Percentiles rank a stretch among this genome's conserved stretches.
These are phyloP conservation scores for Thomomys bottae DNA, from an alignment of 2,113 vertebrate genomes.

Conservation along the genomic window DNA sequence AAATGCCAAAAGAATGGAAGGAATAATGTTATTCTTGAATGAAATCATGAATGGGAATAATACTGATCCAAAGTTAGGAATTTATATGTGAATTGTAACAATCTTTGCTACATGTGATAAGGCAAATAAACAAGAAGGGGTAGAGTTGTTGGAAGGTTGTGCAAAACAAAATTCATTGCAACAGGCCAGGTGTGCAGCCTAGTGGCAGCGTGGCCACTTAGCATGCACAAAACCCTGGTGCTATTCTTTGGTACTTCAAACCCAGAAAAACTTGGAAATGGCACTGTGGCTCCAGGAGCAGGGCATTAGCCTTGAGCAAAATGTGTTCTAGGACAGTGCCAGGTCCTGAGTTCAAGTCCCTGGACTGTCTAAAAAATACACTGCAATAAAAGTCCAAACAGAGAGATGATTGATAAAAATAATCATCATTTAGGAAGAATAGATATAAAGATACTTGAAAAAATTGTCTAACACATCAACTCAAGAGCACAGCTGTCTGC, in stretches of 20 bases:
- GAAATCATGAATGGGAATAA: slow-evolving; percentile 21
- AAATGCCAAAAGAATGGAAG: slow-evolving; percentile 14
- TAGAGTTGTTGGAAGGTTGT: not conserved
- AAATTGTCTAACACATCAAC: slow-evolving; percentile 19
- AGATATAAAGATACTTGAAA: not conserved
- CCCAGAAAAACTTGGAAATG: no score
- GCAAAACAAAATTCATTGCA: no score
- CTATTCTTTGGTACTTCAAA: no score
- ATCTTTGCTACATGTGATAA: slow-evolving; percentile 3
- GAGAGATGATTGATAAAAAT: slow-evolving; percentile 2
- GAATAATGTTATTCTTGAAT: slow-evolving; percentile 3
- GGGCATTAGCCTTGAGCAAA: no score
- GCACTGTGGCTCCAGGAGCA: no score
- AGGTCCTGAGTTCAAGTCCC: no score
- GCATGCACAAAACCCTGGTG: no score
- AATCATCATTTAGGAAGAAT: not conserved
- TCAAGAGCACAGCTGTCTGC: not conserved
- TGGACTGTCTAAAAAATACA: no score
- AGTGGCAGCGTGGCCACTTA: no score
- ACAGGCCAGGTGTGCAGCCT: no score
- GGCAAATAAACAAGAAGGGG: not conserved
- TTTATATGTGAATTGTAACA: slow-evolving; percentile 1
- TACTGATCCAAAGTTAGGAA: slow-evolving; percentile 16
- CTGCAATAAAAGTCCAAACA: not conserved
- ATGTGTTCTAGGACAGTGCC: no score